phyloP scores from a whole-genome alignment of 2,888 invertebrate genomes.

The Ceriagrion tenellum region DNA sequence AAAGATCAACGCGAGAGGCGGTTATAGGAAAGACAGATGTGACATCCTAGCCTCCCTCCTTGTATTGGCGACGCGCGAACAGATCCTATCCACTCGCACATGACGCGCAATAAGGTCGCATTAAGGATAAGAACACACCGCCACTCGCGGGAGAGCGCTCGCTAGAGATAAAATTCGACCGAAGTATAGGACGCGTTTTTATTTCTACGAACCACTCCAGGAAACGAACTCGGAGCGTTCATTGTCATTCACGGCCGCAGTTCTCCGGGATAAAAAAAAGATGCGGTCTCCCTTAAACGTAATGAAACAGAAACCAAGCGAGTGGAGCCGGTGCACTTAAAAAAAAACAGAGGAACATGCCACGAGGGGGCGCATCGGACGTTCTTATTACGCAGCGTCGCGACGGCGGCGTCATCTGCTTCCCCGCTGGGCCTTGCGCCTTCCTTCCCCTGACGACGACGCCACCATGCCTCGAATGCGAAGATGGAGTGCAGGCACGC shows the following conservation, averaged over 20 bases:
- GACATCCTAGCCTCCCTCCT: background rate
- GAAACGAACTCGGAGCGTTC: background rate
- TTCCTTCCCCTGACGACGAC: background rate
- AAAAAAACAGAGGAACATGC: background rate
- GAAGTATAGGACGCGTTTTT: background rate
- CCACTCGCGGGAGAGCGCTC: too few species aligned
- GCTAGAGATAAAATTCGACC: background rate
- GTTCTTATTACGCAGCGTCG: background rate
- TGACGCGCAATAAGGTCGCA: background rate
- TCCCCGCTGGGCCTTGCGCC: too few species aligned
- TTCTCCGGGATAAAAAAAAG: background rate
- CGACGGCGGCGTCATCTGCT: too few species aligned
- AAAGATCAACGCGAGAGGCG: background rate
- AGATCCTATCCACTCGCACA: background rate
- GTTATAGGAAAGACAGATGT: background rate
- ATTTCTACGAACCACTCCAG: background rate
- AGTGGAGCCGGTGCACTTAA: background rate
- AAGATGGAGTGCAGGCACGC: background rate
- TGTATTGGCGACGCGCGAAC: background rate
- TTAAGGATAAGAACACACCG: background rate
- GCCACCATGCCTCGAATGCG: background rate
- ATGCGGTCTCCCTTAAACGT: background rate
- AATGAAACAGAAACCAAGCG: constrained; percentile 17
- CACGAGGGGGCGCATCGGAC: background rate
- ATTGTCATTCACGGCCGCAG: constrained; percentile 21